These are phyloP conservation scores for Bombus impatiens DNA, from an alignment of 1,140 invertebrate genomes.

Conservation along the genomic window DNA sequence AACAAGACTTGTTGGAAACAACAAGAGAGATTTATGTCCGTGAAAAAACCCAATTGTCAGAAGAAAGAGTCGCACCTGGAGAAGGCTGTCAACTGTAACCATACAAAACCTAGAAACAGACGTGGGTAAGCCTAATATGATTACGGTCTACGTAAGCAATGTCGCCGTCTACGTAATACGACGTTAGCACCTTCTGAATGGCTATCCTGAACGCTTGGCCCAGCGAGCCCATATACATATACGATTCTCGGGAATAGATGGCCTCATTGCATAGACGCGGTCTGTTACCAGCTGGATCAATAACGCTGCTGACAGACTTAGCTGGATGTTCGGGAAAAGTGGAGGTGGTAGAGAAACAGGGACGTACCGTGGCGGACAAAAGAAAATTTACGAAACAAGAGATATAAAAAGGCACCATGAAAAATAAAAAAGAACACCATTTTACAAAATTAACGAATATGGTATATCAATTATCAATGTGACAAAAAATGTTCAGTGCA, in stretches of 20 bases:
- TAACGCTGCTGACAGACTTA: conserved; percentile 57
- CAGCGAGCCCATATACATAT: not conserved
- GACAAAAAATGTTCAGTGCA: no score
- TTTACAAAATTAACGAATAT: no score
- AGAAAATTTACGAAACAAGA: no score
- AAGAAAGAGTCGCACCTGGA: not conserved
- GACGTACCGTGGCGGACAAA: not conserved
- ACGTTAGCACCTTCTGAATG: conserved; percentile 7
- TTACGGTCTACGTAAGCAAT: conserved; percentile 2
- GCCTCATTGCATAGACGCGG: conserved; percentile 61
- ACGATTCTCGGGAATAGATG: conserved; percentile 37
- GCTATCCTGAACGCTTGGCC: not conserved
- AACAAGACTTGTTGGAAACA: not conserved
- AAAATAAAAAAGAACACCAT: no score
- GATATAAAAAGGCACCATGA: no score
- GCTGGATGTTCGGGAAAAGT: conserved; percentile 54
- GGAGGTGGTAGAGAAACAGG: conserved; percentile 36
- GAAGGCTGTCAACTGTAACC: no score
- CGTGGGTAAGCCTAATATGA: not conserved
- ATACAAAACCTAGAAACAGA: not conserved
- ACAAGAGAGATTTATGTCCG: not conserved
- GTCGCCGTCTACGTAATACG: not conserved
- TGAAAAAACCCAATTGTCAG: not conserved
- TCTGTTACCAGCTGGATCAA: conserved; percentile 57
- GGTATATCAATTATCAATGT: no score